A percentile compares a stretch with the other conserved stretches of the same genome.
Conservation (phyloP, 1,140 invertebrate genomes). For the Bombus ignitus region DNA sequence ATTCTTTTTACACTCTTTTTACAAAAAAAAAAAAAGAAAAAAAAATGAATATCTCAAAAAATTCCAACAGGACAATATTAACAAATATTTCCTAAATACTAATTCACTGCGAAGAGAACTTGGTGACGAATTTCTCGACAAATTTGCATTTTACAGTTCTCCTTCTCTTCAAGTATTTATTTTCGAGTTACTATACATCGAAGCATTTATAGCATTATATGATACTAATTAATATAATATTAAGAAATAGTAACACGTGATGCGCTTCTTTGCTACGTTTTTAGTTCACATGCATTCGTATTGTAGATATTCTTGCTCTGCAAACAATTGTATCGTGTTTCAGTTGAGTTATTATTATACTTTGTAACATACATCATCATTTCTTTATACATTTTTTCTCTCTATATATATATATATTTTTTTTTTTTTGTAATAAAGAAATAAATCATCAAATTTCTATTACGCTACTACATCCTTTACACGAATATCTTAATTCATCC, state of each 20-base stretch:
- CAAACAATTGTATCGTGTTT: slow-evolving; percentile 44
- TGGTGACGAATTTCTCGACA: slow-evolving; percentile 12
- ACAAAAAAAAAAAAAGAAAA: neutral
- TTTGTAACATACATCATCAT: slow-evolving; percentile 23
- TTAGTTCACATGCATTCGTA: slow-evolving; percentile 11
- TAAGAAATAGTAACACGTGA: neutral
- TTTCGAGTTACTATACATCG: neutral
- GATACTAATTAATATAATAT: neutral
- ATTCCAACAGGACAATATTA: neutral
- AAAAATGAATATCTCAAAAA: neutral
- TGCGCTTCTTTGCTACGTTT: slow-evolving; percentile 28
- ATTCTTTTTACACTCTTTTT: no score
- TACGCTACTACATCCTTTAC: neutral
- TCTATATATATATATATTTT: neutral
- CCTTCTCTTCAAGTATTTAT: neutral
- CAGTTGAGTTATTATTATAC: slow-evolving; percentile 13
- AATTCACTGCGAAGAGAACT: neutral
- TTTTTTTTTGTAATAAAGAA: slow-evolving; percentile 30
- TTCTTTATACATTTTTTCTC: neutral
- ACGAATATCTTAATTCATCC: slow-evolving; percentile 25
- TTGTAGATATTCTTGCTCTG: slow-evolving; percentile 22
- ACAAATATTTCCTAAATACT: neutral
- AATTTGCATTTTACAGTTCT: slow-evolving; percentile 32
- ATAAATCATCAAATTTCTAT: slow-evolving; percentile 40
- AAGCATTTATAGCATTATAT: slow-evolving; percentile 6